These are phyloP conservation scores for Octodonta nipae DNA, from an alignment of 2,888 invertebrate genomes.

Conservation along the genomic window DNA sequence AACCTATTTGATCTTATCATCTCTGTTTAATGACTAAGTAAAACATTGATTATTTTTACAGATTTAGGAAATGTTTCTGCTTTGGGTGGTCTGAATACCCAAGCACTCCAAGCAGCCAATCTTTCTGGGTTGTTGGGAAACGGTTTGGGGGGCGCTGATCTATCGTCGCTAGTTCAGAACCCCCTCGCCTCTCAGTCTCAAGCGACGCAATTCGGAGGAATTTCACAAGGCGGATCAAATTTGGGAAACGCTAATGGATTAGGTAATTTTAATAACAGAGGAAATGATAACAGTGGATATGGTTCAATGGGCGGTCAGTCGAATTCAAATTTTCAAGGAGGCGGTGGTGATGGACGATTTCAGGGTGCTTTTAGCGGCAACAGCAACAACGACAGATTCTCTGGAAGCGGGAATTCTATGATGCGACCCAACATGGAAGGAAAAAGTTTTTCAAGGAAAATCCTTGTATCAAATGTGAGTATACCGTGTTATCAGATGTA, in stretches of 20 bases:
- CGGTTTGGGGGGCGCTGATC: slow-evolving; percentile 11
- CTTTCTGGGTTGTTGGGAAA: slow-evolving; percentile 16
- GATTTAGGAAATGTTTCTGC: slow-evolving; percentile 43
- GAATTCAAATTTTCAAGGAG: no score
- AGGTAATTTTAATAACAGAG: no score
- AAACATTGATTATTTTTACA: slow-evolving; percentile 5
- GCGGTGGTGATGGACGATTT: no score
- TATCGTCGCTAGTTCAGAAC: slow-evolving; percentile 9
- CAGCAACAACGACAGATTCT: not conserved
- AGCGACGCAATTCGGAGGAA: slow-evolving; percentile 7
- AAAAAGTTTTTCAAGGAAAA: slow-evolving; percentile 13
- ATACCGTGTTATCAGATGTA: no score
- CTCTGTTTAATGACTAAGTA: no score
- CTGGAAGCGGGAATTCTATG: not conserved
- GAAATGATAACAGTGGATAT: no score
- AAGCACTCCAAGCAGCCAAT: slow-evolving; percentile 13
- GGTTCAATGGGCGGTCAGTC: no score
- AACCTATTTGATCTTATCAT: no score
- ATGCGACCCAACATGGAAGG: not conserved
- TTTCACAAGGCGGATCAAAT: not conserved
- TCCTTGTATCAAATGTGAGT: slow-evolving; percentile 12
- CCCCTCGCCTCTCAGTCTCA: slow-evolving; percentile 8
- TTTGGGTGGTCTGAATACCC: slow-evolving; percentile 15
- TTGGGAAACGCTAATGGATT: no score
- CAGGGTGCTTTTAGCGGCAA: not conserved